Evolutionary conservation across 1,140 invertebrate species (phyloP).

Genomic region (Triops longicaudatus): DNA sequence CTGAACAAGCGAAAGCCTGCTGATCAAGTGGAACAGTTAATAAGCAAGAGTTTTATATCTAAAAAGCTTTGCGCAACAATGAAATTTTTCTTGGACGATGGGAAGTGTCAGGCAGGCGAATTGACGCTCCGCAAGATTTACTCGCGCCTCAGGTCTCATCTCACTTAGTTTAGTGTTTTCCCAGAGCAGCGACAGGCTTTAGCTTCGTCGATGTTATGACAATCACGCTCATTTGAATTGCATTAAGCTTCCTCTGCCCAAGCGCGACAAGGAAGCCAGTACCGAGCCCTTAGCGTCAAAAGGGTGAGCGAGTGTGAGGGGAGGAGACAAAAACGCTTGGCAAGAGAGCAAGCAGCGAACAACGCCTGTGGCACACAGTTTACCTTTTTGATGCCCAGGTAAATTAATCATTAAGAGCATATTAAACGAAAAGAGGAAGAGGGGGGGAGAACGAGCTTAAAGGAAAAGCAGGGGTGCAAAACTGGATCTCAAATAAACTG

Average conservation of each 20-base stretch:
- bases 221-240: not conserved
- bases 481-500: not conserved
- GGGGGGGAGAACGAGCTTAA: not conserved
- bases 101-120: no score
- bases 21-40: no score
- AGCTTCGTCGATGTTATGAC: not conserved
- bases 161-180: not conserved
- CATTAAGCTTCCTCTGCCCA: not conserved
- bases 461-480: not conserved
- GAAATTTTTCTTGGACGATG: no score
- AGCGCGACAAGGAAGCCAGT: not conserved
- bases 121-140: no score
- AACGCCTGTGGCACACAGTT: not conserved
- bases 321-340: not conserved
- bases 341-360: not conserved
- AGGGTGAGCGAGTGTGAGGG: not conserved
- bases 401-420: slow-evolving; percentile 13
- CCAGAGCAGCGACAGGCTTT: not conserved
- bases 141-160: no score
- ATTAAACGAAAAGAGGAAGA: not conserved
- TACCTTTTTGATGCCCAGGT: not conserved
- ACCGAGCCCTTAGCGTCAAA: not conserved
- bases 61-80: no score
- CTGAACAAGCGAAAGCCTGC: no score
- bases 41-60: no score